Base-by-base conservation (phyloP, 2,797 vertebrate genomes). In the Silurus lanzhouensis region DNA sequence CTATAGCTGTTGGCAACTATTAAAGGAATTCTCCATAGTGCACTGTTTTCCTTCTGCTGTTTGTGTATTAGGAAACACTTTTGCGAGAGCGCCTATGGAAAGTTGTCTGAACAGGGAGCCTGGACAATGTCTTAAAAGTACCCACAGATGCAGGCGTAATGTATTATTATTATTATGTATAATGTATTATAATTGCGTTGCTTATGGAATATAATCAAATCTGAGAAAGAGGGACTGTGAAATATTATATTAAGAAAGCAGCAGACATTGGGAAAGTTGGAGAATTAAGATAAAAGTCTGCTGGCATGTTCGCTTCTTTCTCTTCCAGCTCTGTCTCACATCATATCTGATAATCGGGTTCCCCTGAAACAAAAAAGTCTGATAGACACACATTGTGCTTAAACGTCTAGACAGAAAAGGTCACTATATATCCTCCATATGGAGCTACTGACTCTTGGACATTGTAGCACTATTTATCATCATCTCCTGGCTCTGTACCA, bases 311-410 rank as follows among this genome's bases (percentile, higher is more conserved):
- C 83, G 79, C 66, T 78, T 52, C 60, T 72, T 85, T 46, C 15
- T 61, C 9, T 70, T 25, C 22, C 71, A 70, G 57, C 61, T 60
- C 14, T 46, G 38, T 57, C 46, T 60, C 87, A 87, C 87, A 86
- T 91, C 90, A 91, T 90, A 74, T 91, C 91, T 86, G 82, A 83
- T 82, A 89, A 90, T 85, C 85, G 86, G 77, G 87, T 63, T 76
- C 79, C 90, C 82, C 87, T 87, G 88, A 76, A 81, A 83, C n/a
- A 84, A 68, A 94, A 92, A 75, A 60, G 20, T 4, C 25, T 13
- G 25, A 67, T 55, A 20, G 1, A 67, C 63, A 55, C n/a, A 81
- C 7, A 5, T 52, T 63, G 9, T 83, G 87, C 38, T 88, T 66
- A 89, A 90, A 80, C 46, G 83, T 86, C 83, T 87, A 89, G 85